Evolutionary conservation across 2,113 vertebrate species (phyloP).

Genomic region (Colossoma macropomum): DNA sequence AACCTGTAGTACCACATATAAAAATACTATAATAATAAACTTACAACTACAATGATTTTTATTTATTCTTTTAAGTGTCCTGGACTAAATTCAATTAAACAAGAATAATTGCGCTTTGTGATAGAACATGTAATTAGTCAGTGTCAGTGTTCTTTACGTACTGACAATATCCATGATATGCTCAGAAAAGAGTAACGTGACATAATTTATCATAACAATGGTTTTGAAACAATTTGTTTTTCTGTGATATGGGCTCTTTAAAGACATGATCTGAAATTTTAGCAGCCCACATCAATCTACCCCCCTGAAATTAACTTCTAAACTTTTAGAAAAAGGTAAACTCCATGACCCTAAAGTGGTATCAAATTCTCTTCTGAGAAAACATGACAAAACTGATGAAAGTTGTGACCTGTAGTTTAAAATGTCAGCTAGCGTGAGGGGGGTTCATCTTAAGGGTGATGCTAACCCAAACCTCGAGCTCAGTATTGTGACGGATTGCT

Average conservation of each 20-base stretch:
- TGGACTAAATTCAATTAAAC: too few species aligned
- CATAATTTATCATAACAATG: too few species aligned
- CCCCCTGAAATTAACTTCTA: not conserved
- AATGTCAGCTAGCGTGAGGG: not conserved
- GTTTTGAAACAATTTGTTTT: too few species aligned
- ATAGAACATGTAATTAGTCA: too few species aligned
- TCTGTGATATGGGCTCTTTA: not conserved
- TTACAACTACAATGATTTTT: too few species aligned
- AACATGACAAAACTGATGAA: not conserved
- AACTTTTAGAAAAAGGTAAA: not conserved
- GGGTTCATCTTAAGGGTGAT: not conserved
- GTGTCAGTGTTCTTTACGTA: too few species aligned
- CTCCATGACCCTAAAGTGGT: not conserved
- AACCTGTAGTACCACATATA: too few species aligned
- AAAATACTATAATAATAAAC: too few species aligned
- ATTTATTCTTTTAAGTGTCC: too few species aligned
- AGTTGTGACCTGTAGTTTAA: not conserved
- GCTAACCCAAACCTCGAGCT: not conserved
- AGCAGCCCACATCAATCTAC: not conserved
- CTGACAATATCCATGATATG: too few species aligned
- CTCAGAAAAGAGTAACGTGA: too few species aligned
- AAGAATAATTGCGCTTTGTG: too few species aligned
- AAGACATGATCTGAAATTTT: not conserved
- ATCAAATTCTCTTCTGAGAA: not conserved
- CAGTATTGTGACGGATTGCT: constrained; percentile 13